Percentiles rank a stretch among this genome's conserved stretches.
These are phyloP conservation scores for Neuroscelio doddi DNA, from an alignment of 2,888 invertebrate species.

Conservation along the genomic window DNA sequence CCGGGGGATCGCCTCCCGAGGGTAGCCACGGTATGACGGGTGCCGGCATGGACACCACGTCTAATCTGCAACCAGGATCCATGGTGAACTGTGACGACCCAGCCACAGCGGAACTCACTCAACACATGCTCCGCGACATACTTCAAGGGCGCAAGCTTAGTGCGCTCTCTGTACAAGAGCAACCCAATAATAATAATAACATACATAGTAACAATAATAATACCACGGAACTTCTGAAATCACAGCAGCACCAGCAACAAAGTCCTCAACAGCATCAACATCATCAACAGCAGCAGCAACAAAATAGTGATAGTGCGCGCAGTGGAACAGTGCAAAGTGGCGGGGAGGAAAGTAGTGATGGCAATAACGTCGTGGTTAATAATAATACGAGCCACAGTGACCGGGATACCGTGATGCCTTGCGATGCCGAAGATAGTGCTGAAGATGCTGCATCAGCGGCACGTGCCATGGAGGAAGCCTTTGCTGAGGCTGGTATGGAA, in stretches of 20 bases:
- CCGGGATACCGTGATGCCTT: conserved; percentile 68
- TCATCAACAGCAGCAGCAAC: conserved; percentile 55
- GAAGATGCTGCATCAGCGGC: conserved; percentile 72
- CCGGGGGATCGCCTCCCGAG: conserved; percentile 75
- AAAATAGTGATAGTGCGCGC: conserved; percentile 70
- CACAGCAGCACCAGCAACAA: conserved; percentile 70
- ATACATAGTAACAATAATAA: conserved; percentile 75
- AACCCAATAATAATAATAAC: conserved; percentile 73
- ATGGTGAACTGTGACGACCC: conserved; percentile 76
- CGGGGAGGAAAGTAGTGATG: conserved; percentile 69
- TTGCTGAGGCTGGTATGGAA: conserved; percentile 77
- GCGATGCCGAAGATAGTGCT: conserved; percentile 70
- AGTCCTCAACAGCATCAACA: conserved; percentile 74
- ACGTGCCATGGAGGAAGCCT: conserved; percentile 76
- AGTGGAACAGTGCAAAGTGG: conserved; percentile 71
- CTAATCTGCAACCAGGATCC: conserved; percentile 71
- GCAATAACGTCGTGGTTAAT: conserved; percentile 61
- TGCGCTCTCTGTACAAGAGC: conserved; percentile 81
- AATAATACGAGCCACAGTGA: conserved; percentile 63
- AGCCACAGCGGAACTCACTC: conserved; percentile 77
- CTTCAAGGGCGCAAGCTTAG: conserved; percentile 91
- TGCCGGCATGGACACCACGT: conserved; percentile 70
- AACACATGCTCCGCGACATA: conserved; percentile 92
- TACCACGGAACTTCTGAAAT: conserved; percentile 73
- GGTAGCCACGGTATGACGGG: conserved; percentile 73